Conservation (phyloP, 2,888 invertebrate genomes). For the Rotaria sp. region DNA sequence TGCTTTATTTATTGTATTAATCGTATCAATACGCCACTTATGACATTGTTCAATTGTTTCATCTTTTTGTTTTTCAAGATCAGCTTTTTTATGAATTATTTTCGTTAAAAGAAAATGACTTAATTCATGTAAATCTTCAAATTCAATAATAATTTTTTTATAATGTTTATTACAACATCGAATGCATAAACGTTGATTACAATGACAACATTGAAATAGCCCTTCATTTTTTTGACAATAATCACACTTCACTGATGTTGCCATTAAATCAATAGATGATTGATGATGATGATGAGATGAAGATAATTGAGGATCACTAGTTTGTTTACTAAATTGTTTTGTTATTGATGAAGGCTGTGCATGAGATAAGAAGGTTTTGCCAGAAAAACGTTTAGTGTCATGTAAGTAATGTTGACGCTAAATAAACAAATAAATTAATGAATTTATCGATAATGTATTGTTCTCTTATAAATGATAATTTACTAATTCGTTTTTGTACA, state of each 20-base stretch:
- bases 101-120: not conserved
- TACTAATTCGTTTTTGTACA: too few relatives aligned
- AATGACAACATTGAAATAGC: slow-evolving; percentile 28
- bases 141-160: not conserved
- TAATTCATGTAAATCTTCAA: not conserved
- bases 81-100: slow-evolving; percentile 14
- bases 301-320: not conserved
- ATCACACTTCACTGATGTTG: not conserved
- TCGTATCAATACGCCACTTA: not conserved
- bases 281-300: not conserved
- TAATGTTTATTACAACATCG: slow-evolving; percentile 30
- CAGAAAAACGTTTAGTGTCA: not conserved
- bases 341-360: not conserved
- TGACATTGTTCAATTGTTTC: slow-evolving; percentile 26
- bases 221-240: slow-evolving; percentile 16
- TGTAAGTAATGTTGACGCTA: not conserved
- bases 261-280: not conserved
- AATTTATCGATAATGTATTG: too few relatives aligned
- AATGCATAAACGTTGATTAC: slow-evolving; percentile 26
- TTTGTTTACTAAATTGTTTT: not conserved
- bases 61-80: slow-evolving; percentile 12
- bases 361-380: not conserved
- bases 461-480: too few relatives aligned
- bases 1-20: slow-evolving; percentile 10
- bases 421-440: not conserved